Evolutionary conservation across 2,888 invertebrate genomes (phyloP), one percentile per base, ranked within the genome.

Genomic region (Drosophila picticornis): DNA sequence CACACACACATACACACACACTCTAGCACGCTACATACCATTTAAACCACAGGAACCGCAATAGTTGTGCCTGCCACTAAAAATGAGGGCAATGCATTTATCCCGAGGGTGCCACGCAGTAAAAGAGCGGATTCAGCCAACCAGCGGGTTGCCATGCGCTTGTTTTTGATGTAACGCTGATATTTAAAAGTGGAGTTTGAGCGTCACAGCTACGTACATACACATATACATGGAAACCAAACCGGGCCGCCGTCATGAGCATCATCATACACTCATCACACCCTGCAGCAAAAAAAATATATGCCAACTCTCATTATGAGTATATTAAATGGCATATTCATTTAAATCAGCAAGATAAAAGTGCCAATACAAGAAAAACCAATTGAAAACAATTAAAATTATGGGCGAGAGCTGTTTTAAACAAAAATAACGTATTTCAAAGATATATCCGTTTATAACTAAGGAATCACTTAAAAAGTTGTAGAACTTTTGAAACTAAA

Each of bases 21-120:
- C 36, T 69, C 36, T 34, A 29, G 22, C 19, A 34, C 29, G 9
- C 29, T 16, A 40, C 10, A 29, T 22, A 25, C 16, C 46, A 64
- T 59, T 53, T 60, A 60, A 53, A 27, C 59, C 63, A 51, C 62
- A 82, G 64, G 43, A 34, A 63, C 80, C 72, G 67, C 75, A 77
- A 73, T 83, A 72, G 77, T 73, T 85, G 85, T 57, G 88, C 72
- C 73, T 85, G 72, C 67, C 72, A 74, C 59, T 67, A 53, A 53
- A 89, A 89, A 85, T 72, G 90, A 72, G 90, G 90, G 83, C 85
- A 84, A 77, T 84, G 83, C 88, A 89, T 85, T 89, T 80, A 72
- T 77, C 88, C 84, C 72, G 82, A 75, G 84, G 84, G 82, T 63
- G 60, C 43, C 65, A 51, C 50, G 22, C 65, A 80, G 68, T 55